Evolutionary conservation across 2,888 invertebrate species (phyloP).

Genomic region (Callimorpha dominula): DNA sequence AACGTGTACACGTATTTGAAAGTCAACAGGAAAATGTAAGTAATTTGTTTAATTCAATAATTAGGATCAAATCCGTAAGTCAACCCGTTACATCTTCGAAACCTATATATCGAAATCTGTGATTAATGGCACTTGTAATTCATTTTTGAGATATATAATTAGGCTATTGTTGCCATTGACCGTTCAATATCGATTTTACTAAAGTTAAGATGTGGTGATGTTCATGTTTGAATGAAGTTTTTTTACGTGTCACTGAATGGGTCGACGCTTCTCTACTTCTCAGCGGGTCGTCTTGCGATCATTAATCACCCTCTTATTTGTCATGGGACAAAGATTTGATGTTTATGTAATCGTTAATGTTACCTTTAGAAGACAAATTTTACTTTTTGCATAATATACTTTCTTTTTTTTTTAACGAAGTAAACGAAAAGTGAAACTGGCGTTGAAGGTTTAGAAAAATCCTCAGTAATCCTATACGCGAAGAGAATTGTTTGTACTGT

Average conservation of each 20-base stretch:
- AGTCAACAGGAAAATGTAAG: slow-evolving; percentile 48
- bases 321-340: slow-evolving; percentile 67
- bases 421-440: neutral
- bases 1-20: slow-evolving; percentile 15
- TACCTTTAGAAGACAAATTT: slow-evolving; percentile 20
- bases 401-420: slow-evolving; percentile 17
- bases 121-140: slow-evolving; percentile 74
- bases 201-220: slow-evolving; percentile 53
- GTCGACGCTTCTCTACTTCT: slow-evolving; percentile 69
- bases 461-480: neutral
- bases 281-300: slow-evolving; percentile 57
- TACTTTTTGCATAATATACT: slow-evolving; percentile 29
- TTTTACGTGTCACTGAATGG: slow-evolving; percentile 65
- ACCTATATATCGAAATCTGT: slow-evolving; percentile 49
- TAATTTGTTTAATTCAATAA: slow-evolving; percentile 38
- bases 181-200: slow-evolving; percentile 64
- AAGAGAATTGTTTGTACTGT: too few relatives aligned
- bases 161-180: slow-evolving; percentile 74
- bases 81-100: slow-evolving; percentile 26
- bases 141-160: slow-evolving; percentile 74
- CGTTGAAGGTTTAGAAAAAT: neutral
- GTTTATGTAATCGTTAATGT: slow-evolving; percentile 56
- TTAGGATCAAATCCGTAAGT: slow-evolving; percentile 24
- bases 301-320: slow-evolving; percentile 80
- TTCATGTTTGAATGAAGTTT: slow-evolving; percentile 57